Base-by-base conservation (phyloP, 2,888 invertebrate genomes). In the Microplitis deprimator region DNA sequence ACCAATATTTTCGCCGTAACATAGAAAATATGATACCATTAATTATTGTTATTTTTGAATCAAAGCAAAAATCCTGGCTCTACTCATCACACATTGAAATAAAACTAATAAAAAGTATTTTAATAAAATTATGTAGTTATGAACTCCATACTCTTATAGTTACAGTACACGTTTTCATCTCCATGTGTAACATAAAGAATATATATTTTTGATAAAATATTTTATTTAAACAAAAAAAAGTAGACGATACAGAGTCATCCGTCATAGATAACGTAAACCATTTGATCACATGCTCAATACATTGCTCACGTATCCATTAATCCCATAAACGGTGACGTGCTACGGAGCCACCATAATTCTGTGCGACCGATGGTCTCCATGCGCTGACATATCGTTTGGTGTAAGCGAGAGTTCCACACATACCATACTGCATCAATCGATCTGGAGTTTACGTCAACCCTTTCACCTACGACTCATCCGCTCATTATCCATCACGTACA, bases 311-410 rank as follows among this genome's bases (percentile, higher is more conserved):
- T 77, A 77, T 75, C 77, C 65, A 77, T 77, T 80, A 80, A 80
- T 80, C 76, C 79, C 68, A 77, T 79, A 71, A 79, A 77, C 78
- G 73, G 68, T 64, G 64, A 73, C 74, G 78, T 77, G 75, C 61
- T 64, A 68, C 38, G 73, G 41, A 72, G 60, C 73, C 74, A 73
- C 76, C 67, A 67, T 77, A 71, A 75, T 67, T 40, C 73, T 70
- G 40, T 61, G 72, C 65, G 59, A 71, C 77, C 78, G 70, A 73
- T 77, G 79, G 74, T 76, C 72, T 76, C 68, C 77, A 71, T 72
- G 73, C 74, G 76, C 77, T 78, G 77, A 80, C 75, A 80, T 80
- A 77, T 80, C 79, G 77, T 77, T 72, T 76, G 78, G 78, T 76
- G 78, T 40, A 75, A 20, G 73, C 73, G 73, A 70, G 61, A 76